phyloP scores from a whole-genome alignment of 2,797 vertebrate species.

The Pempheris klunzingeri region DNA sequence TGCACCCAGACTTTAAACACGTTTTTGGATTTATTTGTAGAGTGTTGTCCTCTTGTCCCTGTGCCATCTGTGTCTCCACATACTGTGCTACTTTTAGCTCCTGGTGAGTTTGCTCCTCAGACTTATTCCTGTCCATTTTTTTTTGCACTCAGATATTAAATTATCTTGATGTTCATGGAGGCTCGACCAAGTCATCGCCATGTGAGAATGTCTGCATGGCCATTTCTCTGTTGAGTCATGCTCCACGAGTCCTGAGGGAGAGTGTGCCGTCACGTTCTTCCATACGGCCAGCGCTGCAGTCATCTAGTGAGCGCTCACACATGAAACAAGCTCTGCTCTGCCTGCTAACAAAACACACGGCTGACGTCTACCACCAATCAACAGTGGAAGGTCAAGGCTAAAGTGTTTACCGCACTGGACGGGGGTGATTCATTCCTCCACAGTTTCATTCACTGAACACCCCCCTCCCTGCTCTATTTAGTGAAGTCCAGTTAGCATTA shows the following conservation, averaged over 20 bases:
- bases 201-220: constrained; percentile 40
- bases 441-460: constrained; percentile 40
- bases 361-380: constrained; percentile 56
- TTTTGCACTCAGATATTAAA: constrained; percentile 4
- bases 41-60: neutral
- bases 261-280: constrained; percentile 47
- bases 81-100: neutral
- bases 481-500: constrained; percentile 47
- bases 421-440: constrained; percentile 41
- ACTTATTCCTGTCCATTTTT: neutral
- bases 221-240: constrained; percentile 54
- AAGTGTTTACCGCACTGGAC: constrained; percentile 52
- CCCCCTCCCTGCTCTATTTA: constrained; percentile 5
- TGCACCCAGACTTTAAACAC: neutral
- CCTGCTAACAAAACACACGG: constrained; percentile 52
- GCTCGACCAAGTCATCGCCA: constrained; percentile 25
- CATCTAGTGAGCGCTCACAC: constrained; percentile 40
- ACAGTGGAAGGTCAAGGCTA: constrained; percentile 62
- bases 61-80: neutral
- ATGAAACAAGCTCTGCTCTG: constrained; percentile 40
- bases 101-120: neutral
- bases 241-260: constrained; percentile 46
- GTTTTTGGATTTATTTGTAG: neutral
- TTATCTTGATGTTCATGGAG: constrained; percentile 10
- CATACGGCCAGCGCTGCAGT: constrained; percentile 45